A percentile compares a stretch with the other conserved stretches of the same genome.
Conservation (phyloP, 2,888 invertebrate genomes). For the Eucriotettix oculatus region DNA sequence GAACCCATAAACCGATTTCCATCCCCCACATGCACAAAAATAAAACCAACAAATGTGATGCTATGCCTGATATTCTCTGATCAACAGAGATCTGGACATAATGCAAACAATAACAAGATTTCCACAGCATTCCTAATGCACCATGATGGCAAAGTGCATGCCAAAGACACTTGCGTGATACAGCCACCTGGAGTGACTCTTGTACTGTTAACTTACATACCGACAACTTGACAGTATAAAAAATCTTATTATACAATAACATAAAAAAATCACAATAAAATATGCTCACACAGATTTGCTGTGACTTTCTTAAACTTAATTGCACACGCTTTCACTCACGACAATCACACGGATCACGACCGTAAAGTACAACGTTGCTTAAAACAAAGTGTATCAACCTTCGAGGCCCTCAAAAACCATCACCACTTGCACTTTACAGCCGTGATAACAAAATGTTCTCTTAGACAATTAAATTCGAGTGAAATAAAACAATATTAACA, state of each 20-base stretch:
- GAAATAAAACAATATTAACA: conserved; percentile 10
- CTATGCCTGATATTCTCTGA: conserved; percentile 1
- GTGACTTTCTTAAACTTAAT: too few species aligned
- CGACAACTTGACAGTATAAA: conserved; percentile 7
- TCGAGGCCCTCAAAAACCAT: not conserved
- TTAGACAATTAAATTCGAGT: conserved; percentile 9
- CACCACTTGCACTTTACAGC: conserved; percentile 4
- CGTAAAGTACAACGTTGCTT: not conserved
- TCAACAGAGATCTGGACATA: conserved; percentile 8
- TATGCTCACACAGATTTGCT: not conserved
- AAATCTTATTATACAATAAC: conserved; percentile 8
- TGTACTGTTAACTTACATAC: conserved; percentile 5
- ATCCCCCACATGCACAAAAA: conserved; percentile 11
- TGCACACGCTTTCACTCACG: not conserved
- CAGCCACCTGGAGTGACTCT: not conserved
- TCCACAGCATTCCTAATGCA: not conserved
- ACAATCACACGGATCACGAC: not conserved
- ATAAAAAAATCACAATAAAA: conserved; percentile 2
- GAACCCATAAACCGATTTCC: conserved; percentile 13
- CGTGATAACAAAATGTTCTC: conserved; percentile 11
- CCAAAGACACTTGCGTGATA: conserved; percentile 4
- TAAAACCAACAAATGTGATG: conserved; percentile 7
- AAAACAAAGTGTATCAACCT: not conserved
- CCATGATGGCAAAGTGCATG: not conserved
- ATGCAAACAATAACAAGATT: conserved; percentile 5